Evolutionary conservation across 2,113 vertebrate species (phyloP).

Genomic region (Pan paniscus): DNA sequence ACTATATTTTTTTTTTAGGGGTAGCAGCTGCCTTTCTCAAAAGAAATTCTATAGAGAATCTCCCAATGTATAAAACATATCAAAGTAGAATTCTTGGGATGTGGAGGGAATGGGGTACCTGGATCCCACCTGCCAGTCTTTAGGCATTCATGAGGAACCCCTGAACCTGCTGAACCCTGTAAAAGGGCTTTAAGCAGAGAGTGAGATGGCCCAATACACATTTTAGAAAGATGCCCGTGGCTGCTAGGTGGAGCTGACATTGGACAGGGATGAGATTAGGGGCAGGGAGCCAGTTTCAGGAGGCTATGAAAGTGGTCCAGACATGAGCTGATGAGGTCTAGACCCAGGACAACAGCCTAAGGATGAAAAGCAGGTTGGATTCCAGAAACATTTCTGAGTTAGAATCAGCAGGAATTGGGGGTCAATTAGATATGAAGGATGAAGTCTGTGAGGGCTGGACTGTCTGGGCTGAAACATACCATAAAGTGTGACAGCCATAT

Average conservation of each 20-base stretch:
- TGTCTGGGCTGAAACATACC: not conserved
- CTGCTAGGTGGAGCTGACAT: not conserved
- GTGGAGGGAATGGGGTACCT: not conserved
- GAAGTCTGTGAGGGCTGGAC: not conserved
- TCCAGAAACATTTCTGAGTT: not conserved
- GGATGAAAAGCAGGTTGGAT: not conserved
- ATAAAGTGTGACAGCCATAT: not conserved
- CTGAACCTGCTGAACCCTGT: not conserved
- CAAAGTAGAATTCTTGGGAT: not conserved
- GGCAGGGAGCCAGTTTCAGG: not conserved
- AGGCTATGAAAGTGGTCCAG: not conserved
- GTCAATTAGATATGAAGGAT: not conserved
- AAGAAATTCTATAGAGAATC: not conserved
- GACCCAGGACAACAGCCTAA: not conserved
- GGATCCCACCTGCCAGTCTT: not conserved
- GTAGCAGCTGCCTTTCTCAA: conserved; percentile 10
- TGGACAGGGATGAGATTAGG: not conserved
- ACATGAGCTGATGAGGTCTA: not conserved
- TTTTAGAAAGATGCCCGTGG: not conserved
- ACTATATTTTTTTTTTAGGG: not conserved
- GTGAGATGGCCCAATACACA: not conserved
- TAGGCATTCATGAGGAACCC: not conserved
- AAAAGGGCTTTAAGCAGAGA: not conserved
- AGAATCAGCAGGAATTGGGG: not conserved
- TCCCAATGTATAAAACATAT: not conserved